phyloP scores from a whole-genome alignment of 2,888 invertebrate genomes.

The Epistrophella euchroma region DNA sequence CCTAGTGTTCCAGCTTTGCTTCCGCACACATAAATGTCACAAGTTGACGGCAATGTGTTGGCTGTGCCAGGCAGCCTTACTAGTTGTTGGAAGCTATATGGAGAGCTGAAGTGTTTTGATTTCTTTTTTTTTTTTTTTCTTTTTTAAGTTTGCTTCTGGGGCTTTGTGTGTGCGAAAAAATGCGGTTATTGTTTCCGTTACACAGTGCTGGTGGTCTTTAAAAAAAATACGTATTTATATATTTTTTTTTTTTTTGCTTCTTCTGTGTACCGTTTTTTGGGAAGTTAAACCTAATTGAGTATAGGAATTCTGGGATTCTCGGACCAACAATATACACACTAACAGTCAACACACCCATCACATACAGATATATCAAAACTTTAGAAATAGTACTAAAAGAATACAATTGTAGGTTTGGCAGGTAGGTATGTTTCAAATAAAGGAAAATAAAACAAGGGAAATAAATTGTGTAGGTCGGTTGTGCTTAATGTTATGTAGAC shows the following conservation, averaged over 20 bases:
- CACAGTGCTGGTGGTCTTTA: constrained; percentile 67
- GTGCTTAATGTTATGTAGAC: constrained; percentile 1
- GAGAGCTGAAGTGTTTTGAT: constrained; percentile 41
- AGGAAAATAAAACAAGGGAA: neutral
- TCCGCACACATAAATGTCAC: constrained; percentile 65
- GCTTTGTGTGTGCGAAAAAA: constrained; percentile 65
- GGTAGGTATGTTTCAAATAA: neutral
- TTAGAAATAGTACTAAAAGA: neutral
- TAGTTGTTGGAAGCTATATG: constrained; percentile 29
- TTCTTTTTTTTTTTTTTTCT: constrained; percentile 26
- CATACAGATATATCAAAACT: neutral
- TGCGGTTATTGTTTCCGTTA: constrained; percentile 71
- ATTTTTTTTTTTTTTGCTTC: neutral
- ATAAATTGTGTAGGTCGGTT: constrained; percentile 10
- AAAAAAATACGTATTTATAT: constrained; percentile 23
- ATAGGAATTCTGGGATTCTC: constrained; percentile 40
- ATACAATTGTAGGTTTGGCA: neutral
- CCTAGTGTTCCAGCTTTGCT: constrained; percentile 15
- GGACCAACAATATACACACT: constrained; percentile 2
- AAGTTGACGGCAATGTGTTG: constrained; percentile 61
- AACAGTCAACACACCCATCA: neutral
- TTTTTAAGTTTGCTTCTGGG: constrained; percentile 3
- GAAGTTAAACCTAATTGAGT: constrained; percentile 63
- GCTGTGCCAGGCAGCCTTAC: constrained; percentile 44
- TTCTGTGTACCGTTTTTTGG: constrained; percentile 23